These are phyloP conservation scores for Colius striatus DNA, from an alignment of 2,113 vertebrate genomes.

Conservation along the genomic window DNA sequence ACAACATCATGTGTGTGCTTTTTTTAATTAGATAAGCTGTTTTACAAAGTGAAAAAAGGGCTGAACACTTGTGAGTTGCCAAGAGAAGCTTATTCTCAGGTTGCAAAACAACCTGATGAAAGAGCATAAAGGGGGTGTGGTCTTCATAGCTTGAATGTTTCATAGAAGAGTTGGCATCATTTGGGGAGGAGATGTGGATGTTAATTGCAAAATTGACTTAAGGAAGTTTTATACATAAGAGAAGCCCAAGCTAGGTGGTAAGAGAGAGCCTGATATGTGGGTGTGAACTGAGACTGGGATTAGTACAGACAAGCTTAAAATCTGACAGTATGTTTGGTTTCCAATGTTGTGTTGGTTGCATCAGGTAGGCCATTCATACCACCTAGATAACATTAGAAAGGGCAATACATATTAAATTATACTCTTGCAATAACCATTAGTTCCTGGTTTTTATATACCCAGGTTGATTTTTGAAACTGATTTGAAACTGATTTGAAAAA, in stretches of 20 bases:
- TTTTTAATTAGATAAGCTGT: background rate
- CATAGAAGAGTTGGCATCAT: background rate
- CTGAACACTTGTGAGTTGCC: background rate
- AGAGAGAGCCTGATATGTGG: background rate
- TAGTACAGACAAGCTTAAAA: slow-evolving; percentile 9
- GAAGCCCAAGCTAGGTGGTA: background rate
- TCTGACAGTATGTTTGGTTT: background rate
- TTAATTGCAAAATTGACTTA: background rate
- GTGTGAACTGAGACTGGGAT: background rate
- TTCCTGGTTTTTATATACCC: background rate
- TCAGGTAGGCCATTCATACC: background rate
- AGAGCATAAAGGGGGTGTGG: background rate
- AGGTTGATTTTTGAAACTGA: too few species aligned
- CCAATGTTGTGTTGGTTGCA: background rate
- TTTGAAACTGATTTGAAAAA: background rate
- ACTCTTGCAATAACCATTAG: background rate
- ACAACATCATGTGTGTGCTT: background rate
- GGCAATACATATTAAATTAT: background rate
- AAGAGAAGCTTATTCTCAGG: background rate
- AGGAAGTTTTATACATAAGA: background rate
- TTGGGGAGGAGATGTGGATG: background rate
- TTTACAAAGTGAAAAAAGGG: background rate
- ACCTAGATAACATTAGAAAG: background rate
- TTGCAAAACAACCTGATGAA: background rate
- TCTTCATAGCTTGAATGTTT: background rate